phyloP scores from a whole-genome alignment of 2,113 vertebrate species.

The Paraplagusia blochii region DNA sequence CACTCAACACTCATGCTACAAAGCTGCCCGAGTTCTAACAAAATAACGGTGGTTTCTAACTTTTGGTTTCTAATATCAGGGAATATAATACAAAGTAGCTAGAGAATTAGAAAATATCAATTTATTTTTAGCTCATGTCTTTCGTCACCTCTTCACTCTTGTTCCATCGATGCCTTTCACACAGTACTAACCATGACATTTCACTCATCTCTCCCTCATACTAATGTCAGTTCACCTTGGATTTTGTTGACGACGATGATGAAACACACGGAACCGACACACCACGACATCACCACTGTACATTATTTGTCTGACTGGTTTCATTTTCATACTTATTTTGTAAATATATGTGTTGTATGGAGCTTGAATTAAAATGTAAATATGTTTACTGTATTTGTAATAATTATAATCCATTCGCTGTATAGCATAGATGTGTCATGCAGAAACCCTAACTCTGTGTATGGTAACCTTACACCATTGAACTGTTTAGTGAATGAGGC shows the following conservation, averaged over 20 bases:
- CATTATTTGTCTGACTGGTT: conserved; percentile 85
- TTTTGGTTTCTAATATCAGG: conserved; percentile 73
- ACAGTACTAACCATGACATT: conserved; percentile 54
- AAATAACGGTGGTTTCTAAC: conserved; percentile 49
- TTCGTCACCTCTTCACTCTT: conserved; percentile 53
- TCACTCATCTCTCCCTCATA: conserved; percentile 49
- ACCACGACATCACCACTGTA: conserved; percentile 84
- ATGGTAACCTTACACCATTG: conserved; percentile 96
- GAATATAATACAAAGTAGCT: conserved; percentile 71
- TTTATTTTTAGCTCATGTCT: conserved; percentile 50
- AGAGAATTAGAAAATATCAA: conserved; percentile 53
- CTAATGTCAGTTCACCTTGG: conserved; percentile 54
- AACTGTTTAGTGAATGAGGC: conserved; percentile 93
- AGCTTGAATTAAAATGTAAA: conserved; percentile 99
- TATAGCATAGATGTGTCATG: conserved; percentile 98
- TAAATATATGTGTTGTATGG: conserved; percentile 97
- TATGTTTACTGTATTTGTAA: conserved; percentile 99
- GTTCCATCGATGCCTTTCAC: conserved; percentile 72
- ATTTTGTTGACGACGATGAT: conserved; percentile 48
- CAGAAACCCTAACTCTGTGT: conserved; percentile 96
- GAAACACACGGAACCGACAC: conserved; percentile 40
- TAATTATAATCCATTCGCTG: conserved; percentile 98
- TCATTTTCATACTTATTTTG: conserved; percentile 97
- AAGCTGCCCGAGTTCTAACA: conserved; percentile 41
- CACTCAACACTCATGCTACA: conserved; percentile 35